These are phyloP conservation scores for Hermatobates lingyangjiaoensis DNA, from an alignment of 1,140 invertebrate species.

Conservation along the genomic window DNA sequence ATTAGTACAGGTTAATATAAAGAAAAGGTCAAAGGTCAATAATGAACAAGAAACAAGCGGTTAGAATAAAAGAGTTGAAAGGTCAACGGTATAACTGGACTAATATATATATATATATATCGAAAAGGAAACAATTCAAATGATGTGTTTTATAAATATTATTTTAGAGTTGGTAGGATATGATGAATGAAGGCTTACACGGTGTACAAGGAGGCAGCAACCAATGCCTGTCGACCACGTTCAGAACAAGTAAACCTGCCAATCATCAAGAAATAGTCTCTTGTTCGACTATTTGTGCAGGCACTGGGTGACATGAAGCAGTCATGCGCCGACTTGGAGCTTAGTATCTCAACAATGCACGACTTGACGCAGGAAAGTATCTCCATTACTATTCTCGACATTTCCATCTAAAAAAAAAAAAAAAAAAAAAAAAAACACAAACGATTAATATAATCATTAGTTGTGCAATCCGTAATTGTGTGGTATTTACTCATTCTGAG, in stretches of 20 bases:
- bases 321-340: constrained; percentile 57
- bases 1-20: no score
- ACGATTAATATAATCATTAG: neutral
- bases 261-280: constrained; percentile 85
- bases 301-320: constrained; percentile 74
- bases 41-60: no score
- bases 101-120: no score
- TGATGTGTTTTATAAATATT: constrained; percentile 5
- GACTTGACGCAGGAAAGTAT: constrained; percentile 58
- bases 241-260: constrained; percentile 62
- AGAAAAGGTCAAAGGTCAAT: no score
- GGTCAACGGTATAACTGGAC: no score
- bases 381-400: constrained; percentile 42
- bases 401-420: constrained; percentile 26
- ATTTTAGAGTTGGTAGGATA: no score
- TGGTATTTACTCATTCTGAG: no score
- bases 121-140: no score
- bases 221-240: constrained; percentile 50
- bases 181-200: constrained; percentile 39
- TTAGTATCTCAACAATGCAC: constrained; percentile 52
- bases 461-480: no score
- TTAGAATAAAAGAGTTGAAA: no score
- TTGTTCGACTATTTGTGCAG: constrained; percentile 70
- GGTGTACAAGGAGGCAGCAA: constrained; percentile 56
- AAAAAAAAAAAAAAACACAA: neutral